Base-by-base conservation (phyloP, 2,113 vertebrate species). In the Probosciger aterrimus region DNA sequence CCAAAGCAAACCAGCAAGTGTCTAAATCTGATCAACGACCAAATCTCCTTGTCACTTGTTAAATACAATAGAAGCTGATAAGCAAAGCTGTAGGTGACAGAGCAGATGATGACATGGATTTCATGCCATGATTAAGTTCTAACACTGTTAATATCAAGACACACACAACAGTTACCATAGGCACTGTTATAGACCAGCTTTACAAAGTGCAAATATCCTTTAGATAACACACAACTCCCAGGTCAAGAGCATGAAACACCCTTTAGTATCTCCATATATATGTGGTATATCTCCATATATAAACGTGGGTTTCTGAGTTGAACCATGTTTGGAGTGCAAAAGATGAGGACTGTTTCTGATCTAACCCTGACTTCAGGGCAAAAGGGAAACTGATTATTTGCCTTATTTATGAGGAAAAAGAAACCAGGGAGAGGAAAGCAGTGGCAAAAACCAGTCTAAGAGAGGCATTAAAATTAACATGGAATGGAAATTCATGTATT, bases 271-370 rank as follows among this genome's bases (percentile, higher is more conserved):
- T 50, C 24, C 39, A 46, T 52, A 35, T 2, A 37, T n/a, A n/a
- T n/a, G n/a, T n/a, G n/a, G n/a, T n/a, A n/a, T n/a, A n/a, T n/a
- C n/a, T n/a, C n/a, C n/a, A n/a, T n/a, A n/a, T n/a, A n/a, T n/a
- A n/a, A n/a, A n/a, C n/a, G n/a, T 2, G 3, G 11, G 3, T 27
- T 86, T 67, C 43, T 53, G 49, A 70, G 35, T 0, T 43, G 22
- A 85, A 67, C 27, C 14, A 43, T 0, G 0, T 30, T 24, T 62
- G 22, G 75, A 75, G 19, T 0, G 0, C 9, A 15, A 52, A 35
- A 55, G 23, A 63, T 30, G 31, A 76, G 35, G 10, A 49, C 10
- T 1, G 1, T 30, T 82, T 81, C n/a, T 35, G 20, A 78, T 14
- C 19, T 28, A 33, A 18, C 31, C 14, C 31, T 55, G 14, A 23